Conservation (phyloP, 2,888 invertebrate genomes). For the Stenodera caucasica region DNA sequence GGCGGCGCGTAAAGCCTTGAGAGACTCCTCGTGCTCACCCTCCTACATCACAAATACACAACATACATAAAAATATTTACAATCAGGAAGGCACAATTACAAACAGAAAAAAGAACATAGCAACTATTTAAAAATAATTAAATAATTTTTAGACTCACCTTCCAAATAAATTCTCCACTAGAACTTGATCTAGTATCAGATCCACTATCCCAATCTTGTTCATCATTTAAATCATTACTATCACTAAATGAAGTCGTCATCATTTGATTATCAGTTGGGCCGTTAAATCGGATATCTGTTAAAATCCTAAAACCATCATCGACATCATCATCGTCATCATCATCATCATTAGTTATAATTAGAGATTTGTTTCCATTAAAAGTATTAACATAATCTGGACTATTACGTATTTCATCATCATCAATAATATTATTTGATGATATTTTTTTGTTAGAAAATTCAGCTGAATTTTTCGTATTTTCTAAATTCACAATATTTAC, state of each 20-base stretch:
- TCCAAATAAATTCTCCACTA: conserved; percentile 80
- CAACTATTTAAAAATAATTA: conserved; percentile 8
- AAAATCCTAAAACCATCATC: conserved; percentile 49
- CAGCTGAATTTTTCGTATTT: conserved; percentile 37
- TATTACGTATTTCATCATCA: background rate
- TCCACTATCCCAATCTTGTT: conserved; percentile 73
- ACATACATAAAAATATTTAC: conserved; percentile 20
- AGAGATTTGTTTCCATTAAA: conserved; percentile 42
- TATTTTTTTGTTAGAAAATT: conserved; percentile 21
- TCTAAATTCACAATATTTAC: conserved; percentile 43
- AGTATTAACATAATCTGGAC: conserved; percentile 27
- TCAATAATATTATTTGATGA: conserved; percentile 37
- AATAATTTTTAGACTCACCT: conserved; percentile 57
- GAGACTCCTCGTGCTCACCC: conserved; percentile 56
- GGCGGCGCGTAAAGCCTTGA: conserved; percentile 54
- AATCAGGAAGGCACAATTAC: background rate
- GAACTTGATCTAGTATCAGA: conserved; percentile 71
- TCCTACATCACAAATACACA: conserved; percentile 48
- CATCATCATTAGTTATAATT: conserved; percentile 38
- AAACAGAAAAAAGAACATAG: background rate
- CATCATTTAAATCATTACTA: conserved; percentile 58
- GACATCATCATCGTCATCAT: conserved; percentile 34
- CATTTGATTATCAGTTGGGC: conserved; percentile 51
- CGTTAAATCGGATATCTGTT: conserved; percentile 54
- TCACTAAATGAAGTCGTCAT: conserved; percentile 58